A percentile compares a stretch with the other conserved stretches of the same genome.
Conservation (phyloP, 1,140 invertebrate genomes). For the Mercenaria mercenaria region DNA sequence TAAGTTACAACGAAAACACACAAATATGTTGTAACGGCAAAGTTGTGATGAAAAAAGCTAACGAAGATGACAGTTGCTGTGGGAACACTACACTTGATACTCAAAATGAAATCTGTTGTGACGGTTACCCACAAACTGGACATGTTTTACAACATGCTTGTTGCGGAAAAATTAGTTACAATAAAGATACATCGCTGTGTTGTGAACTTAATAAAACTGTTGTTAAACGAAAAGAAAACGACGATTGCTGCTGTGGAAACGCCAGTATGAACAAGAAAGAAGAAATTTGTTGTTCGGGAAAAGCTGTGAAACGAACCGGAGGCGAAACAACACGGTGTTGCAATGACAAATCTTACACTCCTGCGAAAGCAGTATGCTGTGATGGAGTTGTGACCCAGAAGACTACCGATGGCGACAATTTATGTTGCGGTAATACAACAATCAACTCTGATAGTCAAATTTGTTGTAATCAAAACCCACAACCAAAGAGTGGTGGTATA, state of each 20-base stretch:
- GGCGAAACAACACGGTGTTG: not conserved
- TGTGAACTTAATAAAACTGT: not conserved
- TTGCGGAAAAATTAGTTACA: slow-evolving; percentile 19
- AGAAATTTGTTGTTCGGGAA: slow-evolving; percentile 23
- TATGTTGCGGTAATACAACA: slow-evolving; percentile 37
- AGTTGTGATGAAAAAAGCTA: not conserved
- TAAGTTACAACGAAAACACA: not conserved
- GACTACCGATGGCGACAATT: not conserved
- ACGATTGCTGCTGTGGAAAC: slow-evolving; percentile 45
- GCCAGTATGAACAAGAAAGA: slow-evolving; percentile 5
- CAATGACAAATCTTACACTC: not conserved
- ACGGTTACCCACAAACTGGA: slow-evolving; percentile 8
- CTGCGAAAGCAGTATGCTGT: not conserved
- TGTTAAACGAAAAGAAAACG: not conserved
- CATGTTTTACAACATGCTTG: not conserved
- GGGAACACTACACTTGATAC: slow-evolving; percentile 7
- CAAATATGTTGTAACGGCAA: slow-evolving; percentile 28
- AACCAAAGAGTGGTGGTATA: not conserved
- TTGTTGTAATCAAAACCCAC: slow-evolving; percentile 6
- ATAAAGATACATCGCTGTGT: not conserved
- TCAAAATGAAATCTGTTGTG: slow-evolving; percentile 19
- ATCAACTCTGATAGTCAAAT: slow-evolving; percentile 10
- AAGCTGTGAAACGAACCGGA: not conserved
- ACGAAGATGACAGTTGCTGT: slow-evolving; percentile 13
- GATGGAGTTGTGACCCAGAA: not conserved